Evolutionary conservation across 2,888 invertebrate species (phyloP).

Genomic region (Brachylomia viminalis): DNA sequence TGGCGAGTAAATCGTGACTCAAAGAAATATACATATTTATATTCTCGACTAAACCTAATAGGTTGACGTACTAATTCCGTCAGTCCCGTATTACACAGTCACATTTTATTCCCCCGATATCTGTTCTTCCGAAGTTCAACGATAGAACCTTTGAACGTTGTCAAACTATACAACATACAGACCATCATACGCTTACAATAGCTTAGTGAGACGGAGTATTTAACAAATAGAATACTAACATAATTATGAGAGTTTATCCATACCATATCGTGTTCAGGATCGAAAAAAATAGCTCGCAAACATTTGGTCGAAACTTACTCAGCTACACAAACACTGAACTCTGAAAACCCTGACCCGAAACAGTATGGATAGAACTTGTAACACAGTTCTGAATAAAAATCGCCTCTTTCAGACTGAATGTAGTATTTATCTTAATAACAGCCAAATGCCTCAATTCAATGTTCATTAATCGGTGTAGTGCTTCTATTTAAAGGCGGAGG

Average conservation of each 20-base stretch:
- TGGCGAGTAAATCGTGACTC: not conserved
- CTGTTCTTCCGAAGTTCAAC: not conserved
- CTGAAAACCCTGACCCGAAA: not conserved
- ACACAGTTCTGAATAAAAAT: not conserved
- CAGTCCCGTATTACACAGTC: not conserved
- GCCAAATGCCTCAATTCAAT: not conserved
- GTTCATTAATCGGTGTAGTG: not conserved
- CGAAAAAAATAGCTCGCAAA: not conserved
- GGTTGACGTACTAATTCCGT: not conserved
- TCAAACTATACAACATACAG: not conserved
- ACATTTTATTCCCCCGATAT: not conserved
- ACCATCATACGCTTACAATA: not conserved
- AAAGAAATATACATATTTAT: not conserved
- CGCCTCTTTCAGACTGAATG: not conserved
- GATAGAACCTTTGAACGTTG: not conserved
- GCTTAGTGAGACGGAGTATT: not conserved
- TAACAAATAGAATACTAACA: conserved; percentile 23
- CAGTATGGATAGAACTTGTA: not conserved
- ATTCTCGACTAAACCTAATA: not conserved
- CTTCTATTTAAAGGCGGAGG: not conserved
- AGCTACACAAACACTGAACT: not conserved
- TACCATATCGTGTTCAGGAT: not conserved
- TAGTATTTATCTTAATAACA: not conserved
- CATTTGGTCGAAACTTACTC: not conserved
- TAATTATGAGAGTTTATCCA: not conserved